A percentile compares a stretch with the other conserved stretches of the same genome.
These are phyloP conservation scores for Frankliniella intonsa DNA, from an alignment of 2,888 invertebrate genomes.

Conservation along the genomic window DNA sequence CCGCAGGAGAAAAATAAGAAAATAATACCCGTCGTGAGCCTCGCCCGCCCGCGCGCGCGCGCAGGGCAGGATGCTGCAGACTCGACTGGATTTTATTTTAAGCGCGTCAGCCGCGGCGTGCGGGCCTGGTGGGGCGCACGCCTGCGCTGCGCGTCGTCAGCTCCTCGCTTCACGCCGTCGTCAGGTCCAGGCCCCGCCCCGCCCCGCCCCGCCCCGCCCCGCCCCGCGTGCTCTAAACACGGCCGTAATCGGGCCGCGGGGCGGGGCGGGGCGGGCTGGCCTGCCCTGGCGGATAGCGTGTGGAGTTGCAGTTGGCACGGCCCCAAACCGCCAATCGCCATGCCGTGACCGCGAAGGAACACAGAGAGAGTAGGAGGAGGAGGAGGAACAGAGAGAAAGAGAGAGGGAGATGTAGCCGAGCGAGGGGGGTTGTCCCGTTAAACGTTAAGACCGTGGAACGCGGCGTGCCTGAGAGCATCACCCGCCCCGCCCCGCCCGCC, in stretches of 20 bases:
- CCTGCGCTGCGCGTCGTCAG: background rate
- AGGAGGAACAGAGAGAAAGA: too few species aligned
- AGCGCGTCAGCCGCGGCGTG: background rate
- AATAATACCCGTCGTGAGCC: too few species aligned
- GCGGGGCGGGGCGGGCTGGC: background rate
- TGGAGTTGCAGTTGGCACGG: constrained; percentile 2
- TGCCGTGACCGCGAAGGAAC: too few species aligned
- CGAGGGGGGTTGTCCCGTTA: background rate
- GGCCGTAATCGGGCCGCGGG: background rate
- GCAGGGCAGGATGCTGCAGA: background rate
- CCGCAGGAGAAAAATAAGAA: too few species aligned
- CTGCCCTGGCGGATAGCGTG: background rate
- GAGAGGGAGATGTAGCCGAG: too few species aligned
- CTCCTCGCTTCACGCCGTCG: background rate
- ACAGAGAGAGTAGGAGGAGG: too few species aligned
- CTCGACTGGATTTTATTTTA: too few species aligned
- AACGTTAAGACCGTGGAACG: background rate
- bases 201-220: background rate
- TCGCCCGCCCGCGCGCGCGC: background rate
- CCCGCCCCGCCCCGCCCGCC: background rate
- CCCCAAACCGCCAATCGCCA: background rate
- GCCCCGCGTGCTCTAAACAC: background rate
- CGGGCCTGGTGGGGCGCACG: background rate
- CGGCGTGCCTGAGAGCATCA: too few species aligned
- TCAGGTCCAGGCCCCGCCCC: background rate